Evolutionary conservation across 2,113 vertebrate species (phyloP).

Genomic region (Xerus inauris): DNA sequence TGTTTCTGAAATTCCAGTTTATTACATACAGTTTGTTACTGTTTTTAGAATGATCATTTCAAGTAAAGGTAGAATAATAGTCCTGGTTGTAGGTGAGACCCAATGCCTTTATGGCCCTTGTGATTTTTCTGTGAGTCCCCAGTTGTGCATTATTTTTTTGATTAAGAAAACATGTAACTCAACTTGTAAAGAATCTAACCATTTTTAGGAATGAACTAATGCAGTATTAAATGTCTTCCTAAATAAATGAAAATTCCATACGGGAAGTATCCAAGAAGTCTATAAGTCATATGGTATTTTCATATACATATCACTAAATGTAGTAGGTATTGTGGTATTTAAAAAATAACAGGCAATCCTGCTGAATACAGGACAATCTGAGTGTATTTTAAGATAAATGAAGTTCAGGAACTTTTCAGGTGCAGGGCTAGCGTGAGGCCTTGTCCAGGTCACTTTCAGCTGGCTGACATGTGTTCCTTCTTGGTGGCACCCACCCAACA

Average conservation of each 20-base stretch:
- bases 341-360: neutral
- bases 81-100: neutral
- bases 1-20: constrained; percentile 5
- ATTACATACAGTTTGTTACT: neutral
- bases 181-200: neutral
- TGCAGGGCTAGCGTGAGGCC: neutral
- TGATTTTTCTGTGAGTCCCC: neutral
- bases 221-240: neutral
- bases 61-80: constrained; percentile 25
- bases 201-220: constrained; percentile 5
- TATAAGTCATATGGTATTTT: neutral
- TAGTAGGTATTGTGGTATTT: neutral
- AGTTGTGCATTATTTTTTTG: neutral
- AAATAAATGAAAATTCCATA: constrained; percentile 1
- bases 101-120: neutral
- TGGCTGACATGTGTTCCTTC: constrained; percentile 4
- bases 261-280: neutral
- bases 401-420: neutral
- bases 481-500: neutral
- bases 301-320: neutral
- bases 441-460: constrained; percentile 21
- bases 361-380: neutral
- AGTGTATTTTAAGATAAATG: neutral
- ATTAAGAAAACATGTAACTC: neutral
- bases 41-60: constrained; percentile 36